These are phyloP conservation scores for Sus cebifrons DNA, from an alignment of 2,797 vertebrate genomes.

Conservation along the genomic window DNA sequence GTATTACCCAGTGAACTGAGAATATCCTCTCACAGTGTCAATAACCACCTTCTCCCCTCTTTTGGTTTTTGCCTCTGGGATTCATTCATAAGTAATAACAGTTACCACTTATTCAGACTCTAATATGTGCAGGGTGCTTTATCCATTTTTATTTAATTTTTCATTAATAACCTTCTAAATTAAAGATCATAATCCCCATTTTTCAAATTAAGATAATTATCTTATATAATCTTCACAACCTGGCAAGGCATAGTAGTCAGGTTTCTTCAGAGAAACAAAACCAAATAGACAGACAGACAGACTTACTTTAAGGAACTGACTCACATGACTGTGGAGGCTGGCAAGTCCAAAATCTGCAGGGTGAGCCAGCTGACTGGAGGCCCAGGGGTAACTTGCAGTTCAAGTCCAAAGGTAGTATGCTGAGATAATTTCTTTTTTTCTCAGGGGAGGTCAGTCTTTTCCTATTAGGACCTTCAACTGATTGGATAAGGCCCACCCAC, in stretches of 20 bases:
- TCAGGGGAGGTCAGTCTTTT: neutral
- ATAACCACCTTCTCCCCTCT: neutral
- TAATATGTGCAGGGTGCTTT: neutral
- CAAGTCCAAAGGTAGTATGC: neutral
- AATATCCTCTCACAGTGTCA: constrained; percentile 56
- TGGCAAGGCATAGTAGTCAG: neutral
- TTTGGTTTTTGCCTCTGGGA: neutral
- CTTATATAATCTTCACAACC: neutral
- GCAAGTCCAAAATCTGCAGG: neutral
- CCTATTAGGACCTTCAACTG: neutral
- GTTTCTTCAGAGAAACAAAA: neutral
- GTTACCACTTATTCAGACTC: constrained; percentile 32
- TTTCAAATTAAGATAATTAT: constrained; percentile 66
- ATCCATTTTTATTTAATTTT: constrained; percentile 40
- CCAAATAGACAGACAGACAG: neutral
- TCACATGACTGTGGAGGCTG: neutral
- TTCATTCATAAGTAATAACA: constrained; percentile 41
- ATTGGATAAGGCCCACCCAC: neutral
- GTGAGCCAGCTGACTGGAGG: neutral
- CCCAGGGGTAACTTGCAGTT: neutral
- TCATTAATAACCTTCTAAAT: constrained; percentile 42
- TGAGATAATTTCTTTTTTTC: neutral
- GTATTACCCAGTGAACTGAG: constrained; percentile 36
- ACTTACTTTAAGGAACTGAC: neutral
- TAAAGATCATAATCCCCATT: constrained; percentile 24